Evolutionary conservation across 2,797 vertebrate species (phyloP), one percentile per base, ranked within the genome.

Genomic region (Graptemys geographica): DNA sequence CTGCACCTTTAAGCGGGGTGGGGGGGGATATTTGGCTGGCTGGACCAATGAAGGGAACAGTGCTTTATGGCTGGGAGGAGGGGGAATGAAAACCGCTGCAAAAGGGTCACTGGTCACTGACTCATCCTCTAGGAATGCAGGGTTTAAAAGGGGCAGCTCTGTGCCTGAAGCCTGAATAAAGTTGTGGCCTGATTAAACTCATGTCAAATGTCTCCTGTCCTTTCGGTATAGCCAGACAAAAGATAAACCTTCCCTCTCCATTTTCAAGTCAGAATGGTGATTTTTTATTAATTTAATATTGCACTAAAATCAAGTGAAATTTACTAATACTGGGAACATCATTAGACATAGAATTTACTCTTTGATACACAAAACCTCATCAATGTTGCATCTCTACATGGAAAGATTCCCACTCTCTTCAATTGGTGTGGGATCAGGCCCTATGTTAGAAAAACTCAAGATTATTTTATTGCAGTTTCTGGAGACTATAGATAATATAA

Each of bases 271-370:
- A 18, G 82, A 89, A 6, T 84, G 53, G 53, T 12, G 47, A 83
- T 81, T 37, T 56, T 0, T 18, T 90, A 87, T 92, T 78, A 19
- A 41, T 92, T 84, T 85, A 33, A 81, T 74, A 91, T 2, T 1
- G 3, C 5, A 37, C 90, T 92, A 88, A 83, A 88, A 85, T 59
- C 27, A 76, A 89, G 88, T 86, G 59, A 37, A n/a, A 19, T 37
- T 69, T 69, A 16, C 62, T 37, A 37, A 69, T 5, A 23, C 37
- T 94, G 94, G 83, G 76, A 41, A 90, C 15, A 89, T 90, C 11
- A 4, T 83, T 37, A 96, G 95, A 78, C 80, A 95, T 55, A 49
- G 47, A 83, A 94, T 85, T 55, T n/a, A 57, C 47, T 47, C 47
- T 21, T 79, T 23, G 31, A 81, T 94, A 33, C 51, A 79, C 2